These are phyloP conservation scores for Euborellia annulipes DNA, from an alignment of 1,140 invertebrate genomes.

Conservation along the genomic window DNA sequence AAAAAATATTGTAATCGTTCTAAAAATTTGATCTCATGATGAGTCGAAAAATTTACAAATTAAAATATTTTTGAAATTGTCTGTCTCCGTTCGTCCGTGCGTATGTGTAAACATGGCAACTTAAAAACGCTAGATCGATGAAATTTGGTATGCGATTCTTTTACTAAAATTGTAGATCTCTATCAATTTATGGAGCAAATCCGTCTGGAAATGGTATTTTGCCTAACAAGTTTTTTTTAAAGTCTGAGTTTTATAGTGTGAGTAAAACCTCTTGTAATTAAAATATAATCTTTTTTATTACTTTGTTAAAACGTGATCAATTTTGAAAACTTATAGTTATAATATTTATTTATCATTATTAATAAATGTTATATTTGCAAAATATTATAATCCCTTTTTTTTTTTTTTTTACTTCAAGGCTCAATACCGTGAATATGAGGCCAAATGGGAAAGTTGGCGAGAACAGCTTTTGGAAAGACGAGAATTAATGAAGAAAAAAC, in stretches of 20 bases:
- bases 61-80: no score
- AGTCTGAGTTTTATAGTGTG: background rate
- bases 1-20: no score
- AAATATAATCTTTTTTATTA: background rate
- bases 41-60: no score
- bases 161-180: no score
- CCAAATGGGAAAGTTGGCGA: slow-evolving; percentile 64
- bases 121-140: no score
- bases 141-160: no score
- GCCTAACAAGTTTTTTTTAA: no score
- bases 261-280: background rate
- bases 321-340: background rate
- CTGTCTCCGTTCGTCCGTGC: no score
- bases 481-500: slow-evolving; percentile 60
- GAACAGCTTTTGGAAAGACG: slow-evolving; percentile 55
- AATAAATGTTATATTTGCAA: background rate
- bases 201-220: no score
- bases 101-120: no score
- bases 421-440: slow-evolving; percentile 65
- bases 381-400: background rate
- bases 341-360: background rate
- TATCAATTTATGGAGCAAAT: no score
- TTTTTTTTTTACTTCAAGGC: slow-evolving; percentile 24
- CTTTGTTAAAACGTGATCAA: background rate
- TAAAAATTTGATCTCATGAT: no score